Conservation (phyloP, 30 jellyfish, hydroid and myxozoan genomes). For the Hydractinia echinata region DNA sequence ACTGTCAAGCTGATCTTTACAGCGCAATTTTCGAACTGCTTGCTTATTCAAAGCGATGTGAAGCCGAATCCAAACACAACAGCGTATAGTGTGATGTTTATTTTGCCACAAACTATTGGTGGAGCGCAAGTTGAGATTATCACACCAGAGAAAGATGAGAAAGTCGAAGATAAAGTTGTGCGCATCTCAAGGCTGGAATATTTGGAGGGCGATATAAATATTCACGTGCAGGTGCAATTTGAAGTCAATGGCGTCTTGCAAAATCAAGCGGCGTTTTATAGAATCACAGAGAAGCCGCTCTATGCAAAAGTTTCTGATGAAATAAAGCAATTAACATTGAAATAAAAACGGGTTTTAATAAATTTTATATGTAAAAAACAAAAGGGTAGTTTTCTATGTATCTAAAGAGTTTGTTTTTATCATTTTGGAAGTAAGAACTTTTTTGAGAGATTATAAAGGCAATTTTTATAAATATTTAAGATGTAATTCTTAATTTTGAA, state of each 20-base stretch:
- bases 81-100: slow-evolving; percentile 39
- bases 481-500: no score
- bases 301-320: slow-evolving; percentile 53
- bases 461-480: no score
- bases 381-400: no score
- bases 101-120: slow-evolving; percentile 70
- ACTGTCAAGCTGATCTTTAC: slow-evolving; percentile 58
- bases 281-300: slow-evolving; percentile 54
- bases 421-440: no score
- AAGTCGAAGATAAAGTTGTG: slow-evolving; percentile 38
- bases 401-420: no score
- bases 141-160: slow-evolving; percentile 21
- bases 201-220: slow-evolving; percentile 62
- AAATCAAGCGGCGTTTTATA: slow-evolving; percentile 45
- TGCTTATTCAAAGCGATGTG: slow-evolving; percentile 70
- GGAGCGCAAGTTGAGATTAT: slow-evolving; percentile 74
- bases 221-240: slow-evolving; percentile 57
- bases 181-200: slow-evolving; percentile 70
- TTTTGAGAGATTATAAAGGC: no score
- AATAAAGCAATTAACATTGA: background rate
- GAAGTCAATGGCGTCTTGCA: slow-evolving; percentile 35
- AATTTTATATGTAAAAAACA: no score
- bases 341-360: no score
- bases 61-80: slow-evolving; percentile 9
- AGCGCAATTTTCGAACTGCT: slow-evolving; percentile 79